Percentiles rank a stretch among this genome's conserved stretches.
phyloP scores from a whole-genome alignment of 2,797 vertebrate genomes.

The Potorous gilbertii region DNA sequence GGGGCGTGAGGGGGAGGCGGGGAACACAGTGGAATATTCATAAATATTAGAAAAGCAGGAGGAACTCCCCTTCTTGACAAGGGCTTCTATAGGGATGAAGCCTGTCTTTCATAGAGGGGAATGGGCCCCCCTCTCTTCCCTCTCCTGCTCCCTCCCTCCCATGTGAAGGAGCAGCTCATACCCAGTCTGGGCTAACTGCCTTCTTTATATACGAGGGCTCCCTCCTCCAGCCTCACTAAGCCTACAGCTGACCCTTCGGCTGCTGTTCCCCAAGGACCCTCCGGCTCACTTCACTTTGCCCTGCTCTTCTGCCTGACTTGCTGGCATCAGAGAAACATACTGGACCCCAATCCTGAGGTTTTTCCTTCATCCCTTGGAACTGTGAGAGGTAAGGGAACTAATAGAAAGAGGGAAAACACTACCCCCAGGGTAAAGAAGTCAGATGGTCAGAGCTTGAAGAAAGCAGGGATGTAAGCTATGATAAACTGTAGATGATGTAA shows the following conservation, averaged over 20 bases:
- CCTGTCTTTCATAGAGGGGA: constrained; percentile 75
- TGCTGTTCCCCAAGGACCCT: neutral
- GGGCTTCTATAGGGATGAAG: constrained; percentile 80
- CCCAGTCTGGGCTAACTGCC: constrained; percentile 65
- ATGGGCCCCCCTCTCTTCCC: constrained; percentile 57
- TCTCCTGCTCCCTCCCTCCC: constrained; percentile 34
- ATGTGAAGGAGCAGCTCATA: constrained; percentile 75
- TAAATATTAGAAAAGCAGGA: constrained; percentile 55
- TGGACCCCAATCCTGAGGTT: constrained; percentile 53
- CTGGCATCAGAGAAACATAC: constrained; percentile 46
- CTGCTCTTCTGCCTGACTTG: constrained; percentile 50
- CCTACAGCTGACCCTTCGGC: constrained; percentile 38
- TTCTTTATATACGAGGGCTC: constrained; percentile 82
- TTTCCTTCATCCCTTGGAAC: constrained; percentile 8
- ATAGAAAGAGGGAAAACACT: fast-evolving
- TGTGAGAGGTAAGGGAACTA: constrained; percentile 81
- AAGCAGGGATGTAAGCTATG: neutral
- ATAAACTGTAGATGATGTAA: neutral
- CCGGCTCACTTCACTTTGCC: neutral
- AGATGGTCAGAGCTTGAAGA: neutral
- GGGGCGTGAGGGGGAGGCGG: constrained; percentile 1
- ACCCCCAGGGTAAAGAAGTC: neutral
- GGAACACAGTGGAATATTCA: constrained; percentile 84
- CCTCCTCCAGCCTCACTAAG: constrained; percentile 46
- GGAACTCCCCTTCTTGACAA: constrained; percentile 63